phyloP scores from a whole-genome alignment of 2,888 invertebrate species.

The Rhagonycha fulva region DNA sequence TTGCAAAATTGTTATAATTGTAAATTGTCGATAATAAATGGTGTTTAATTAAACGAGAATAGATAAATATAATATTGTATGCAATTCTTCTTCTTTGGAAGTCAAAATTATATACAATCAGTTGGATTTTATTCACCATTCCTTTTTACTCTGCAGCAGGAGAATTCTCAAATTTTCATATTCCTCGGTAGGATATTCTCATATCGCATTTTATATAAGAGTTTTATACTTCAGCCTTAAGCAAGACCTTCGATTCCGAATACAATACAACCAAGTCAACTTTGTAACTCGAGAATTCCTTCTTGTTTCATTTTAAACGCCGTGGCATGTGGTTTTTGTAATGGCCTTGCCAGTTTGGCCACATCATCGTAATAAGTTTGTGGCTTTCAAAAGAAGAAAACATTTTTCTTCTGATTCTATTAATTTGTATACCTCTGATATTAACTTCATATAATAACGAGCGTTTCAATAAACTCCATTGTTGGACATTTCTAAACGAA shows the following conservation, averaged over 20 bases:
- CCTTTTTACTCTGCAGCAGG: not conserved
- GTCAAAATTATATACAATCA: not conserved
- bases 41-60: not conserved
- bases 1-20: not conserved
- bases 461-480: not conserved
- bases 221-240: not conserved
- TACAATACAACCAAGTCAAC: not conserved
- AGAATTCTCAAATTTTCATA: no score
- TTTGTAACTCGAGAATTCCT: not conserved
- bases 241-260: not conserved
- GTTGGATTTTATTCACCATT: not conserved
- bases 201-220: not conserved
- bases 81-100: not conserved
- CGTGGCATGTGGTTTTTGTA: conserved; percentile 17
- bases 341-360: conserved; percentile 7
- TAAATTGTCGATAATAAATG: not conserved
- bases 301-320: conserved; percentile 22
- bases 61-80: not conserved
- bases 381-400: conserved; percentile 1
- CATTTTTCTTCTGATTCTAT: not conserved
- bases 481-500: not conserved
- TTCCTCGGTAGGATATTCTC: not conserved
- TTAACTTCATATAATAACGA: not conserved
- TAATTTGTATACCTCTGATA: not conserved
- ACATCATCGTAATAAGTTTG: not conserved